Conservation (phyloP, 2,113 vertebrate species). For the Protomyctophum bolini region DNA sequence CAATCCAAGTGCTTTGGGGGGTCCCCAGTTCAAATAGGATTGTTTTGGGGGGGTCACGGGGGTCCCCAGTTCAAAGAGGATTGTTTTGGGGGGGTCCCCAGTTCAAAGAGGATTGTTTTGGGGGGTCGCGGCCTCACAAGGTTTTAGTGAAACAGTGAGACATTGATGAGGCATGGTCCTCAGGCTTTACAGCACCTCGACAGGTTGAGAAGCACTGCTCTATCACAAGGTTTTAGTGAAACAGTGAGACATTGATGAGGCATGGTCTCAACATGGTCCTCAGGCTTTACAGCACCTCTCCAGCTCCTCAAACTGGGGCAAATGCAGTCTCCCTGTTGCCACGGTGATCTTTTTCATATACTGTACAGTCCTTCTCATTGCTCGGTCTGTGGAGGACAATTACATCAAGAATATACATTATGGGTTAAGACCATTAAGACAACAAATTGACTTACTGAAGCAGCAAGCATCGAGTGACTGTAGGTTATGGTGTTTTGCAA, state of each 20-base stretch:
- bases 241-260: slow-evolving; percentile 53
- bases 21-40: too few relatives aligned
- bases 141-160: slow-evolving; percentile 38
- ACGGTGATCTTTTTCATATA: slow-evolving; percentile 72
- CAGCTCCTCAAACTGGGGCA: slow-evolving; percentile 56
- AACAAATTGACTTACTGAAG: slow-evolving; percentile 42
- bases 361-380: slow-evolving; percentile 57
- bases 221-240: slow-evolving; percentile 43
- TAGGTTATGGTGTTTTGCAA: slow-evolving; percentile 15
- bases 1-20: too few relatives aligned
- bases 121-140: too few relatives aligned
- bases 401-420: slow-evolving; percentile 54
- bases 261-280: slow-evolving; percentile 22
- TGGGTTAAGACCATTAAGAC: slow-evolving; percentile 15
- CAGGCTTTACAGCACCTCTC: slow-evolving; percentile 42
- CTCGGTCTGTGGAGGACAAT: slow-evolving; percentile 61
- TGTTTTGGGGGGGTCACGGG: too few relatives aligned
- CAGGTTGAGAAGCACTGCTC: too few relatives aligned
- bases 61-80: too few relatives aligned
- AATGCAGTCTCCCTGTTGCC: slow-evolving; percentile 66
- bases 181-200: slow-evolving; percentile 43
- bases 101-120: too few relatives aligned
- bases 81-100: too few relatives aligned
- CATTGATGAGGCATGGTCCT: slow-evolving; percentile 51
- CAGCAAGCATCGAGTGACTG: slow-evolving; percentile 41